Conservation (phyloP, 2,113 vertebrate genomes). For the Reinhardtius hippoglossoides region DNA sequence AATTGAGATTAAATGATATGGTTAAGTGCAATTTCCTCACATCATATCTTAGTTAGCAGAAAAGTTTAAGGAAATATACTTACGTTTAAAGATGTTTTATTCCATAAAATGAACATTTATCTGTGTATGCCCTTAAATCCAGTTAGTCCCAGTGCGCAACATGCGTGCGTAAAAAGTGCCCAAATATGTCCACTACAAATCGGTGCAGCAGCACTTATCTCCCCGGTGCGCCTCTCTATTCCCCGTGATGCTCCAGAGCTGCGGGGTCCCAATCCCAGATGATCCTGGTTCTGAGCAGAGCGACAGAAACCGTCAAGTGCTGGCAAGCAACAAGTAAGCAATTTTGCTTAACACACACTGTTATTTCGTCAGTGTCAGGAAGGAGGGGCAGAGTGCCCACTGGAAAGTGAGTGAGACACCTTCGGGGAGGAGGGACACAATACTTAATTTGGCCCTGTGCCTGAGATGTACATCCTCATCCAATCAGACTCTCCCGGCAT, state of each 20-base stretch:
- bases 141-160: conserved; percentile 65
- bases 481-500: conserved; percentile 36
- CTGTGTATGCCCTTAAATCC: conserved; percentile 53
- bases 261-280: conserved; percentile 64
- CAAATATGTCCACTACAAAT: conserved; percentile 48
- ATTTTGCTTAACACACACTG: conserved; percentile 90
- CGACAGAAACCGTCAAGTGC: conserved; percentile 76
- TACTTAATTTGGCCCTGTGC: conserved; percentile 38
- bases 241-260: conserved; percentile 42
- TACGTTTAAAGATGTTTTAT: conserved; percentile 73
- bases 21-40: background rate
- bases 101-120: conserved; percentile 69
- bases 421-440: conserved; percentile 41
- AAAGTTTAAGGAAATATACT: conserved; percentile 20
- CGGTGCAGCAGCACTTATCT: conserved; percentile 48
- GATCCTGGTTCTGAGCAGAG: conserved; percentile 73
- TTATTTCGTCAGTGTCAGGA: conserved; percentile 89
- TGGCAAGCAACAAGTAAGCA: conserved; percentile 86
- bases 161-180: conserved; percentile 69
- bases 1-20: background rate
- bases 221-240: conserved; percentile 27
- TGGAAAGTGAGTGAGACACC: conserved; percentile 82
- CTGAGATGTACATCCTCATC: conserved; percentile 37
- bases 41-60: background rate
- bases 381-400: conserved; percentile 87